Conservation (phyloP, 1,140 invertebrate species). For the Protaetia brevitarsis region DNA sequence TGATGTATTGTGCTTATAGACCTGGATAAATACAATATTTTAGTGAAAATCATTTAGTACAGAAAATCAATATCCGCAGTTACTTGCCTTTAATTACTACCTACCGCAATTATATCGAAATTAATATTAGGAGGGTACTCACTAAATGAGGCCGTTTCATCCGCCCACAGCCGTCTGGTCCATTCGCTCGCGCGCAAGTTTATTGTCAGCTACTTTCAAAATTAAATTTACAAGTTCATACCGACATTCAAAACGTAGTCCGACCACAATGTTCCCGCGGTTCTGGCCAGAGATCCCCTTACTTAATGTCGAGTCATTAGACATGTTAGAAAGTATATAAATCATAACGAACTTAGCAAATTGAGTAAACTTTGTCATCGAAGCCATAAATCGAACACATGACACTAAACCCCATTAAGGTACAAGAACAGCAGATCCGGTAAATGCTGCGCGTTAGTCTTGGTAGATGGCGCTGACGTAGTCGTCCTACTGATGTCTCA, state of each 20-base stretch:
- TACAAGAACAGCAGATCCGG: conserved; percentile 7
- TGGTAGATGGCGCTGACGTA: conserved; percentile 2
- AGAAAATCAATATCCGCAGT: too few species aligned
- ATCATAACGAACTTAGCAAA: conserved; percentile 25
- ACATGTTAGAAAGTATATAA: conserved; percentile 19
- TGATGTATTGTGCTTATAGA: too few species aligned
- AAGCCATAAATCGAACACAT: conserved; percentile 14
- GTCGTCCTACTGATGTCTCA: neutral
- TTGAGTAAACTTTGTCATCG: conserved; percentile 24
- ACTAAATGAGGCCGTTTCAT: neutral
- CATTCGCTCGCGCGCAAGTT: too few species aligned
- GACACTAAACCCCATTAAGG: conserved; percentile 12
- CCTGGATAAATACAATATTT: too few species aligned
- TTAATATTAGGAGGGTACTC: neutral
- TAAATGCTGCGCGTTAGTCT: conserved; percentile 7
- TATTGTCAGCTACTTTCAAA: too few species aligned
- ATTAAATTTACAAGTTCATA: too few species aligned
- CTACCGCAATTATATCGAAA: conserved; percentile 1
- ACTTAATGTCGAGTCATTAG: neutral
- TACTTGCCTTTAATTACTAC: neutral
- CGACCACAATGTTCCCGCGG: neutral
- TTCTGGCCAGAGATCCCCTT: neutral
- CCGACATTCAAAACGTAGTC: too few species aligned
- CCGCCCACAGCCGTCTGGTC: neutral
- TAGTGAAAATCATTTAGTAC: too few species aligned